These are phyloP conservation scores for Operophtera brumata DNA, from an alignment of 2,888 invertebrate species.

Conservation along the genomic window DNA sequence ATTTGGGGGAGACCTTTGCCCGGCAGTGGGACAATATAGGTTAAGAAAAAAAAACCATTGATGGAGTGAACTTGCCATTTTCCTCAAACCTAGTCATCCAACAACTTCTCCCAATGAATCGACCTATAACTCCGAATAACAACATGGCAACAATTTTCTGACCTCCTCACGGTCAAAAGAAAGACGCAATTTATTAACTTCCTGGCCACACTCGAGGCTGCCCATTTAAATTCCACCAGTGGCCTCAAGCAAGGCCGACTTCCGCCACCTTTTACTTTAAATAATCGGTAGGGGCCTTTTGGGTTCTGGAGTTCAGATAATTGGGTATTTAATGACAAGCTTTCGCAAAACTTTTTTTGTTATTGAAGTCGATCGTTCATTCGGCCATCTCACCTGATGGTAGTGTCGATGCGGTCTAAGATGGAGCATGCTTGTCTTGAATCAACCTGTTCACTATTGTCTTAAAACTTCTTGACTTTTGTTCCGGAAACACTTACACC, in stretches of 20 bases:
- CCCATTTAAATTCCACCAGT: conserved; percentile 25
- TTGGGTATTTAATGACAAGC: neutral
- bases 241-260: conserved; percentile 25
- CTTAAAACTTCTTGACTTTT: too few relatives aligned
- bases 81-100: neutral
- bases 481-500: too few relatives aligned
- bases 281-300: neutral
- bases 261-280: conserved; percentile 28
- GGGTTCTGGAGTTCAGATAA: neutral
- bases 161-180: conserved; percentile 24
- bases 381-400: too few relatives aligned
- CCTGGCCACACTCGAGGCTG: conserved; percentile 26
- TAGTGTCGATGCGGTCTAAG: too few relatives aligned
- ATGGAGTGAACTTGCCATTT: too few relatives aligned
- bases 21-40: too few relatives aligned
- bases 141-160: conserved; percentile 26
- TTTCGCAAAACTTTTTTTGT: too few relatives aligned
- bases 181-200: conserved; percentile 23
- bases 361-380: too few relatives aligned
- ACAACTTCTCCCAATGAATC: neutral
- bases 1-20: too few relatives aligned
- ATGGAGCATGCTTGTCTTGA: too few relatives aligned
- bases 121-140: conserved; percentile 2
- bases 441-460: too few relatives aligned
- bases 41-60: too few relatives aligned